These are phyloP conservation scores for Petrophora chlorosata DNA, from an alignment of 2,888 invertebrate genomes.

Conservation along the genomic window DNA sequence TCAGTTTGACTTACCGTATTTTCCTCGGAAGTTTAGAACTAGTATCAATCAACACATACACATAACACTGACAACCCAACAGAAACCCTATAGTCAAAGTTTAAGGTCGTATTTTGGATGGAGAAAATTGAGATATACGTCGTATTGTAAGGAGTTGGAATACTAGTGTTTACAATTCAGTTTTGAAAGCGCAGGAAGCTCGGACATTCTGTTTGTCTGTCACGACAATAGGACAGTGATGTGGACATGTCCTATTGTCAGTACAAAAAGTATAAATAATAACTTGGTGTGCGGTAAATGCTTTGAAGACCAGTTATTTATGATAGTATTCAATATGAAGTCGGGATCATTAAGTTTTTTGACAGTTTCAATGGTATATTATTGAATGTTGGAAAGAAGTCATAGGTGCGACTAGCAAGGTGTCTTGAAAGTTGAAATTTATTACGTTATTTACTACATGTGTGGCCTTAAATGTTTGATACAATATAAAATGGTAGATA, in stretches of 20 bases:
- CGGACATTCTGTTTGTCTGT: conserved; percentile 65
- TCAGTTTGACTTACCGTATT: too few relatives aligned
- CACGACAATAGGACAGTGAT: conserved; percentile 60
- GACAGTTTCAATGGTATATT: conserved; percentile 9
- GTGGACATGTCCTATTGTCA: conserved; percentile 51
- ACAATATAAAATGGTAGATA: too few relatives aligned
- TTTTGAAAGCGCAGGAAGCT: conserved; percentile 72
- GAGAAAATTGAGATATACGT: background rate
- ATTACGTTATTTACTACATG: background rate
- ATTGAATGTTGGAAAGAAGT: conserved; percentile 12
- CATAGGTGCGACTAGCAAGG: background rate
- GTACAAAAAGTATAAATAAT: conserved; percentile 39
- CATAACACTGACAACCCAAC: too few relatives aligned
- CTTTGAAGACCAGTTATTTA: conserved; percentile 46
- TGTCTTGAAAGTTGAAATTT: too few relatives aligned
- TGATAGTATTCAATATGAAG: conserved; percentile 34
- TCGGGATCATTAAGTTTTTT: conserved; percentile 29
- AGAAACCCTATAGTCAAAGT: background rate
- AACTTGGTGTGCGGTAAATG: conserved; percentile 50
- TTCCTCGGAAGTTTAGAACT: too few relatives aligned
- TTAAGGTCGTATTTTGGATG: conserved; percentile 1
- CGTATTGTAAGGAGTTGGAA: background rate
- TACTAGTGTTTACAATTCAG: conserved; percentile 54
- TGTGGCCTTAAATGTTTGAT: background rate
- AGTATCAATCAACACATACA: too few relatives aligned